Evolutionary conservation across 2,888 invertebrate species (phyloP), one percentile per base, ranked within the genome.

Genomic region (Exocentrus adspersus): DNA sequence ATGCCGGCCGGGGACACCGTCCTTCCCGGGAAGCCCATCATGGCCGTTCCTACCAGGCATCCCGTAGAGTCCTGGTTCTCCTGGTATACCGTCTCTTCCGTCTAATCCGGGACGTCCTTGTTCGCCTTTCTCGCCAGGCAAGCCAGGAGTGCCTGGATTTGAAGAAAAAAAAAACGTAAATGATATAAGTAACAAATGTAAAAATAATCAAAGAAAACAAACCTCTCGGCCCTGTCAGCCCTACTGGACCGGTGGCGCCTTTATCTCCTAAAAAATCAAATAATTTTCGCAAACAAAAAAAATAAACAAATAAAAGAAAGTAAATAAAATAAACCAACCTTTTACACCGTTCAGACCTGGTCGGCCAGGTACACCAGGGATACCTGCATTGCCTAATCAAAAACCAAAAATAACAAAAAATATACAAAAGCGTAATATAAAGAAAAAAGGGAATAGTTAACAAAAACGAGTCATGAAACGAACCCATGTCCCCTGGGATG

Each of bases 41-140:
- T 91, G 88, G 0, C 96, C 95, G 65, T 93, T 93, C 58, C 94
- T 86, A 1, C 95, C 94, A 0, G 92, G 92, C 67, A 94, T 88
- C 0, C 95, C 96, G 74, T 94, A 93, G 30, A 95, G 83, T 0
- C 96, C 95, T 0, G 95, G 95, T 75, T 94, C 94, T 0, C 96
- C 96, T 0, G 95, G 95, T 0, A 95, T 89, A 2, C 95, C 95
- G 72, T 95, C 94, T 58, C 94, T 85, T 0, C 95, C 96, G 76
- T 96, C 95, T 1, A 95, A 81, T 0, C 93, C 93, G 0, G 89
- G 83, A 41, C 88, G 86, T 0, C 92, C 92, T 0, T 88, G 86
- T 45, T 88, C 88, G 0, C 92, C 92, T 30, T 90, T 87, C 30
- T 77, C 76, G 0, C 81, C 81, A 2, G 78, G 75, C 58, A 77